Percentiles rank a stretch among this genome's conserved stretches.
Conservation (phyloP, 2,113 vertebrate species). For the Centropristis striata region DNA sequence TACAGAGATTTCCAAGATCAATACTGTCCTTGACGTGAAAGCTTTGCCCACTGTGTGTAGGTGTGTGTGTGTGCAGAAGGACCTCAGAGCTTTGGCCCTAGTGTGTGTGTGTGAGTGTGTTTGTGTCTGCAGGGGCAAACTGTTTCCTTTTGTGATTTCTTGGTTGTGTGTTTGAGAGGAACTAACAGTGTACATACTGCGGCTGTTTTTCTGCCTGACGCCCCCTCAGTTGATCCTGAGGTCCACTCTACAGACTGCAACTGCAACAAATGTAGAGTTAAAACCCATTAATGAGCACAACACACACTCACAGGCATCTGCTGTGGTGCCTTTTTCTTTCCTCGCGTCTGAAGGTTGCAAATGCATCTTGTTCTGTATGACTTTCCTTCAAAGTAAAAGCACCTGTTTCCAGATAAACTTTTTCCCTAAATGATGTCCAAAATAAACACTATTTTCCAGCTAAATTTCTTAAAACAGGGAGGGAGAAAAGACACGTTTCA, state of each 20-base stretch:
- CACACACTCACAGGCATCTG: conserved; percentile 39
- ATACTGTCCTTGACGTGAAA: conserved; percentile 58
- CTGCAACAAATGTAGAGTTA: conserved; percentile 48
- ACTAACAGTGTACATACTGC: conserved; percentile 41
- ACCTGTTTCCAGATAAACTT: not conserved
- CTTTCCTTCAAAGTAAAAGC: not conserved
- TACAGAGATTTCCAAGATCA: conserved; percentile 63
- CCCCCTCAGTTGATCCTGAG: conserved; percentile 69
- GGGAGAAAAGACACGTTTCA: not conserved
- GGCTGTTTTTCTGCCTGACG: conserved; percentile 65
- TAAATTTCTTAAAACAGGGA: not conserved
- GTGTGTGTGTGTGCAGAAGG: conserved; percentile 23
- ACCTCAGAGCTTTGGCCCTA: conserved; percentile 5
- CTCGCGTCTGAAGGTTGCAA: not conserved
- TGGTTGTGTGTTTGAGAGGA: conserved; percentile 43
- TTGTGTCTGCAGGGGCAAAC: conserved; percentile 42
- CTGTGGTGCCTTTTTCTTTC: not conserved
- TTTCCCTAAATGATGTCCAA: not conserved
- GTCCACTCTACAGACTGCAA: conserved; percentile 58
- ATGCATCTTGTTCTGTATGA: conserved; percentile 8
- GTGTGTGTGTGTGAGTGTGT: conserved; percentile 27
- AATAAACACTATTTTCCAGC: not conserved
- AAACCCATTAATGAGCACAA: conserved; percentile 60
- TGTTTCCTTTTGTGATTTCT: conserved; percentile 33
- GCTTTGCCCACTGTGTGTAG: conserved; percentile 32